Base-by-base conservation (phyloP, 1,140 invertebrate species). In the Anoplophora glabripennis region DNA sequence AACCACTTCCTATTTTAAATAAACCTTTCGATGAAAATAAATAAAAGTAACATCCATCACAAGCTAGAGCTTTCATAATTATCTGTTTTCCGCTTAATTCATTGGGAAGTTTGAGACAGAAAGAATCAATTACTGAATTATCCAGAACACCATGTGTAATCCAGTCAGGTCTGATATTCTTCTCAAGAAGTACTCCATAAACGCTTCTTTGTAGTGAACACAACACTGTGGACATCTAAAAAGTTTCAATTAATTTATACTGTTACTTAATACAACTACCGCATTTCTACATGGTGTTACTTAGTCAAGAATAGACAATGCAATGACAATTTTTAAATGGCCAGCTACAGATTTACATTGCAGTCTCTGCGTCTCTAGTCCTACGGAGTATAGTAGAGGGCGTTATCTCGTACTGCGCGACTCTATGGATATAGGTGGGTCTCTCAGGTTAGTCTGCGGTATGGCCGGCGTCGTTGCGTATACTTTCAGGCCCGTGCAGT, bases 1-100 rank as follows among this genome's bases (percentile, higher is more conserved):
- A 96, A 14, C 95, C 94, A 63, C 93, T 93, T 7, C 94, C 94
- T 65, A 98, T 86, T 80, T 97, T 96, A 34, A 91, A 81, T 44
- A 96, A 78, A 7, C 92, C 88, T 69, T 84, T 87, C 0, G 86
- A 84, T 66, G 84, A 88, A 70, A 88, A 86, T 3, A 97, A 75
- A 76, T 94, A 97, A 18, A 98, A 79, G 76, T 87, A 94, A 62
- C 87, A 85, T 17, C 95, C 94, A 79, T 97, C 94, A 71, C 90
- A 92, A 4, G 86, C 88, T 70, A 93, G 82, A 60, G 87, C 85
- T 69, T 81, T 81, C 42, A 81, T 71, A 5, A 75, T 70, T 0
- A 80, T 66, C 10, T 77, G 75, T 15, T 68, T 68, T 17, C 77
- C 71, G 12, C 75, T 76, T 44, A 81, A 55, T 59, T 78, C 76